phyloP scores from a whole-genome alignment of 2,797 vertebrate genomes.

The Tapirus indicus region DNA sequence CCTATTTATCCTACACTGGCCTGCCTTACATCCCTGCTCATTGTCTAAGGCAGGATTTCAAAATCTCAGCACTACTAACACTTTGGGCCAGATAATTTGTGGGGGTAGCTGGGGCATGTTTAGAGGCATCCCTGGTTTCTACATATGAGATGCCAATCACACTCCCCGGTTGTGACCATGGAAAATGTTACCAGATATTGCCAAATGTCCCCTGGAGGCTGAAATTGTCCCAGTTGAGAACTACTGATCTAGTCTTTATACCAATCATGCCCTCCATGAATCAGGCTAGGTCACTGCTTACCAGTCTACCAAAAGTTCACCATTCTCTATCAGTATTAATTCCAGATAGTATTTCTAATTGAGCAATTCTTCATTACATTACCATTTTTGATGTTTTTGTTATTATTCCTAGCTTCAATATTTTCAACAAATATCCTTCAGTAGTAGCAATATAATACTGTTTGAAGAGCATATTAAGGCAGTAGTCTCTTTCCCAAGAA shows the following conservation, averaged over 20 bases:
- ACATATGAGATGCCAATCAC: neutral
- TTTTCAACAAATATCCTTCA: neutral
- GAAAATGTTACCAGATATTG: neutral
- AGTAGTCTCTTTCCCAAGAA: neutral
- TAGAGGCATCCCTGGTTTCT: neutral
- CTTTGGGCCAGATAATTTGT: neutral
- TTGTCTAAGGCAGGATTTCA: neutral
- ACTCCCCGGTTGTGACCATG: neutral
- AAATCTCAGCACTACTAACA: neutral
- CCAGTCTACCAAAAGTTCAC: neutral
- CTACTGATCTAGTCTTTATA: neutral
- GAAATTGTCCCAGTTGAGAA: neutral
- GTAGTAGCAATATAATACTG: neutral
- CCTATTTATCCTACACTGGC: neutral
- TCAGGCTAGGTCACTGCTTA: neutral
- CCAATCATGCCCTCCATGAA: neutral
- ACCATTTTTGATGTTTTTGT: neutral
- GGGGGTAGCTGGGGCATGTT: neutral
- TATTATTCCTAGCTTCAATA: neutral
- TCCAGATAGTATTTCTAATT: neutral
- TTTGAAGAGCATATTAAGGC: neutral
- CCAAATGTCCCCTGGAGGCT: neutral
- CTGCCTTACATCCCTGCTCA: neutral
- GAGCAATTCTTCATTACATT: neutral
- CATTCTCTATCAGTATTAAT: neutral